Percentiles rank a stretch among this genome's conserved stretches.
These are phyloP conservation scores for Bellardia pandia DNA, from an alignment of 2,888 invertebrate species.

Conservation along the genomic window DNA sequence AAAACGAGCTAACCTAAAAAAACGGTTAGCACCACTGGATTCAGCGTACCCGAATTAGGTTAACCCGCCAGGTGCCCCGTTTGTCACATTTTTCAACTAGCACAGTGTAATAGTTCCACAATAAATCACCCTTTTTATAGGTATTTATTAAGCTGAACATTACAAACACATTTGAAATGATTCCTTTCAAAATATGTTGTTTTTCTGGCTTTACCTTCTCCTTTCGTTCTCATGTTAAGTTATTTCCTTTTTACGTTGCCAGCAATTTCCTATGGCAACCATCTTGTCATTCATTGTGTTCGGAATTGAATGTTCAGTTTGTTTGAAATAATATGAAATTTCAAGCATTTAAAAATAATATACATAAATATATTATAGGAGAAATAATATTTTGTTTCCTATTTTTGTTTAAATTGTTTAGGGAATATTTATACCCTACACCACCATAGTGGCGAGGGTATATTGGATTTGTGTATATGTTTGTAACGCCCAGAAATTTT, in stretches of 20 bases:
- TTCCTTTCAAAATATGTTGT: neutral
- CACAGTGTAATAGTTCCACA: no score
- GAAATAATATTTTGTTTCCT: no score
- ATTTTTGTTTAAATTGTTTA: no score
- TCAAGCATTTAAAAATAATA: slow-evolving; percentile 14
- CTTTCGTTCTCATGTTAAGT: slow-evolving; percentile 32
- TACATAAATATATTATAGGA: neutral
- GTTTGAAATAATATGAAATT: slow-evolving; percentile 15
- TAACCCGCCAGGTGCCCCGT: no score
- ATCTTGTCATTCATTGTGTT: slow-evolving; percentile 15
- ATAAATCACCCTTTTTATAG: neutral
- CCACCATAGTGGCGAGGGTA: no score
- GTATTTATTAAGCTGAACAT: slow-evolving; percentile 34
- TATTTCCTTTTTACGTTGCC: slow-evolving; percentile 54
- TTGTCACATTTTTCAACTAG: no score
- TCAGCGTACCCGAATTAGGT: no score
- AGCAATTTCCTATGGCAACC: slow-evolving; percentile 58
- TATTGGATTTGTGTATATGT: no score
- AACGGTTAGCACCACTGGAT: no score
- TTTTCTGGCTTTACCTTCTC: neutral
- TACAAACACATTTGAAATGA: slow-evolving; percentile 40
- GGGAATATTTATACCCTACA: no score
- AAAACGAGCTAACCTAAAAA: no score
- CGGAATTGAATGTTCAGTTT: slow-evolving; percentile 28
- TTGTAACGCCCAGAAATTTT: no score